Percentiles rank a stretch among this genome's conserved stretches.
Evolutionary conservation across 2,113 vertebrate genomes (phyloP).

Genomic region (Meriones unguiculatus): DNA sequence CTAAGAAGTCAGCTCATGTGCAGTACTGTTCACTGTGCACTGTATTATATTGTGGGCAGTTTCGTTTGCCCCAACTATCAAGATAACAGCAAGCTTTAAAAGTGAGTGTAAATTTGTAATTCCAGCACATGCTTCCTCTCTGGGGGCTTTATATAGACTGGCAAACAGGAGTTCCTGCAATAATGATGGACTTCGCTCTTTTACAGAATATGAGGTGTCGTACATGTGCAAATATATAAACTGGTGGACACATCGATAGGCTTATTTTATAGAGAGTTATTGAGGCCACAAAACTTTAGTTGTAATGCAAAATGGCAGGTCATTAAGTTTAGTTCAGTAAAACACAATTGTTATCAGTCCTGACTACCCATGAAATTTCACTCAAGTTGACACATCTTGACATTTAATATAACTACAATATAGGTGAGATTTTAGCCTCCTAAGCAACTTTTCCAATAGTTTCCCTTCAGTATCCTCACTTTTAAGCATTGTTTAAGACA

Average conservation of each 20-base stretch:
- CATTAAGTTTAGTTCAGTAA: conserved; percentile 50
- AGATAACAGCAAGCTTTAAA: conserved; percentile 49
- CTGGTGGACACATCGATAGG: background rate
- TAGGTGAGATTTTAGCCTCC: background rate
- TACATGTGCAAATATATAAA: background rate
- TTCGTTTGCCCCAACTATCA: background rate
- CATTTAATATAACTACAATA: background rate
- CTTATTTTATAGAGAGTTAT: conserved; percentile 19
- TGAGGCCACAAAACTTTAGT: background rate
- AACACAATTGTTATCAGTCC: background rate
- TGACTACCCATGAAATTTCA: background rate
- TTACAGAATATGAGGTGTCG: background rate
- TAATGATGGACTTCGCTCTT: conserved; percentile 59
- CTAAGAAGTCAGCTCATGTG: background rate
- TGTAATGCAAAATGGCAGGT: background rate
- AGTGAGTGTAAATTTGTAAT: conserved; percentile 42
- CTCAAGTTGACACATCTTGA: background rate
- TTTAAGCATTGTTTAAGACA: conserved; percentile 1
- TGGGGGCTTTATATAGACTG: conserved; percentile 28
- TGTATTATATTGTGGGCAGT: background rate
- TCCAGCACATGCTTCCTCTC: conserved; percentile 36
- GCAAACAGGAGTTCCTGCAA: conserved; percentile 41
- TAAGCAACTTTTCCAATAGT: background rate
- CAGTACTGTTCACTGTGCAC: background rate
- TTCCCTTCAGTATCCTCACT: background rate